Conservation (phyloP, 2,888 invertebrate genomes). For the Koerneria pararmatus region DNA sequence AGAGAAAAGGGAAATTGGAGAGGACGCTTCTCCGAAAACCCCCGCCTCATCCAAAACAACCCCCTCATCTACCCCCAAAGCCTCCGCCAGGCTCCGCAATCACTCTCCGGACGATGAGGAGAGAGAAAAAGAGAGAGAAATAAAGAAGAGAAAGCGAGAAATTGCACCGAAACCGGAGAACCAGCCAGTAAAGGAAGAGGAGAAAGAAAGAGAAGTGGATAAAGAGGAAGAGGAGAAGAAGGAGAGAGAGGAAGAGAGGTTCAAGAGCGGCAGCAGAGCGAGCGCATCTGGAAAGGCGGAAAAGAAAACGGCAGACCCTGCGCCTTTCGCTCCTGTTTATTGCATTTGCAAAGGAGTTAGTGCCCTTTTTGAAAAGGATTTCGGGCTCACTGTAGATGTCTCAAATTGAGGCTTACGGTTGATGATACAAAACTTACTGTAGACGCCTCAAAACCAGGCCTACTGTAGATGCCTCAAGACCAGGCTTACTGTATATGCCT, state of each 20-base stretch:
- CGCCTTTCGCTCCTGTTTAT: slow-evolving; percentile 32
- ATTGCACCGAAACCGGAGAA: slow-evolving; percentile 10
- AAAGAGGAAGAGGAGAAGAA: slow-evolving; percentile 18
- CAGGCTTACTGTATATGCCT: no score
- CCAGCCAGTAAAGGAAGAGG: slow-evolving; percentile 4
- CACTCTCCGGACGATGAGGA: slow-evolving; percentile 26
- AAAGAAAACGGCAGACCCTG: slow-evolving; percentile 20
- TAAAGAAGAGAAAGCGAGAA: background rate
- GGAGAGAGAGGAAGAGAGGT: background rate
- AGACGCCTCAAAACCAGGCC: no score
- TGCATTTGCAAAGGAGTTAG: slow-evolving; percentile 34
- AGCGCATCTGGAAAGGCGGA: background rate
- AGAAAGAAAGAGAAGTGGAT: slow-evolving; percentile 12
- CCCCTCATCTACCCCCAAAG: no score
- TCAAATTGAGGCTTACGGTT: no score
- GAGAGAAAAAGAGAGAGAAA: background rate
- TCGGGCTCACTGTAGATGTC: no score
- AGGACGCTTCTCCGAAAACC: background rate
- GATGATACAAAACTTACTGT: no score
- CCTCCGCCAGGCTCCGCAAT: slow-evolving; percentile 26
- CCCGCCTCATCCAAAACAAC: slow-evolving; percentile 29
- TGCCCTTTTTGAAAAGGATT: background rate
- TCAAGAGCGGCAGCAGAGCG: background rate
- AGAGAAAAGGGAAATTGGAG: no score
- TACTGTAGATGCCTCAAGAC: no score